Conservation (phyloP, 2,888 invertebrate genomes). For the Dynastes hyllus region DNA sequence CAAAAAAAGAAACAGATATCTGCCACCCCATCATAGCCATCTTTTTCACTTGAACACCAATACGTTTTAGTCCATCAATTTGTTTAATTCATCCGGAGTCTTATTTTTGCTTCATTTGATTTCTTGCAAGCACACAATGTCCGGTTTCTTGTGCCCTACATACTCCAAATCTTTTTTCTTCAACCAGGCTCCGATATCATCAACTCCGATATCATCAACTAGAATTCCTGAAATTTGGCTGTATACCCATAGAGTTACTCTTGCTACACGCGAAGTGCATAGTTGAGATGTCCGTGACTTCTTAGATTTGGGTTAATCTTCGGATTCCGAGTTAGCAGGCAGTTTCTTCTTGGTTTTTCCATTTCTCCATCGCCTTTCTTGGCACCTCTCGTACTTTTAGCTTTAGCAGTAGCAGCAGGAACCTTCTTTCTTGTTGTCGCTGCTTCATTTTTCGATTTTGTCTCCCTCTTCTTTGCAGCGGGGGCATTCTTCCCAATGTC, state of each 20-base stretch:
- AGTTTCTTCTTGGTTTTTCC: background rate
- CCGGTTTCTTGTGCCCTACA: conserved; percentile 87
- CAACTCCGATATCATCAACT: too few relatives aligned
- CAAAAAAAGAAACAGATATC: conserved; percentile 52
- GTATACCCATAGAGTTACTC: conserved; percentile 75
- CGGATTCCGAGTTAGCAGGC: background rate
- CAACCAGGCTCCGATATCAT: conserved; percentile 92
- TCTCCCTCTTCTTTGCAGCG: background rate
- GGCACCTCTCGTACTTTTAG: conserved; percentile 7
- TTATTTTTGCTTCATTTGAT: conserved; percentile 90
- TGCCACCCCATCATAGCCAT: conserved; percentile 96
- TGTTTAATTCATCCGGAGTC: conserved; percentile 84
- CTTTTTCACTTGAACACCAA: conserved; percentile 81
- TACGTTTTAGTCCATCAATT: conserved; percentile 86
- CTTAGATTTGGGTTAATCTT: conserved; percentile 1
- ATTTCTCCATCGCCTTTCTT: conserved; percentile 17
- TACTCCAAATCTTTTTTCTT: conserved; percentile 77
- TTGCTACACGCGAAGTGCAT: conserved; percentile 77
- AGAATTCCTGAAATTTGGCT: conserved; percentile 89
- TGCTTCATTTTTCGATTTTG: conserved; percentile 3
- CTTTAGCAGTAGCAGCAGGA: conserved; percentile 41
- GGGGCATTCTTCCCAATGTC: background rate
- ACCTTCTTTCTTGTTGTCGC: conserved; percentile 5
- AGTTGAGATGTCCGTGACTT: conserved; percentile 74
- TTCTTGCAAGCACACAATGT: conserved; percentile 87